Evolutionary conservation across 2,888 invertebrate species (phyloP).

Genomic region (Thysanoteuthis rhombus): DNA sequence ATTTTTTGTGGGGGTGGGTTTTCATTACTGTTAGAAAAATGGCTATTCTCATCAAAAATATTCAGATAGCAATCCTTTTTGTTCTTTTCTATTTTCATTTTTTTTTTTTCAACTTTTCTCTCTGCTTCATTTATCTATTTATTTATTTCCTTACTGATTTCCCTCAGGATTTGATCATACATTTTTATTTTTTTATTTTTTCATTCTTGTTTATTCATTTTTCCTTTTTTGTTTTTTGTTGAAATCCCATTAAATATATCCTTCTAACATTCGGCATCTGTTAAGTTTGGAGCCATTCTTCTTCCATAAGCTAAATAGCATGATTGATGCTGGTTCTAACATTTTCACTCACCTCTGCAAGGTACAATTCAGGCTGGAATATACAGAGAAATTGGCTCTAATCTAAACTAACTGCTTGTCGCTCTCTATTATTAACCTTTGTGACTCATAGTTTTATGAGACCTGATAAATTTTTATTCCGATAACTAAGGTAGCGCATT

Average conservation of each 20-base stretch:
- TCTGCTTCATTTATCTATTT: background rate
- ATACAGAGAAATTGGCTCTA: background rate
- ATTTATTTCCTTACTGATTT: slow-evolving; percentile 12
- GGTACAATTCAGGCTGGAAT: background rate
- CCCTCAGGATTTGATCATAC: slow-evolving; percentile 12
- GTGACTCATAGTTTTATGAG: slow-evolving; percentile 12
- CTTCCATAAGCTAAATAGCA: slow-evolving; percentile 12
- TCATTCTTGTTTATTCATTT: background rate
- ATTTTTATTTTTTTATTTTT: background rate
- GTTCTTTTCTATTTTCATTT: background rate
- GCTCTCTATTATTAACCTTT: background rate
- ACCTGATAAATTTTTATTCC: background rate
- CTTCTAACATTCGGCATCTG: background rate
- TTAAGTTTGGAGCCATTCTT: slow-evolving; percentile 12
- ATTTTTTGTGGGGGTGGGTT: background rate
- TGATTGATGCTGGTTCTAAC: background rate
- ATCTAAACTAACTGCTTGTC: background rate
- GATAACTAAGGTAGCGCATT: background rate
- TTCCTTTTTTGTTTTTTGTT: background rate
- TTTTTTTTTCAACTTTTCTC: background rate
- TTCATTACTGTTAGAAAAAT: background rate
- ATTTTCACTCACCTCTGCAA: background rate
- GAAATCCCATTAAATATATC: background rate
- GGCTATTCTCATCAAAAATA: slow-evolving; percentile 12
- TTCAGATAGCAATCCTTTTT: slow-evolving; percentile 12